Base-by-base conservation (phyloP, 2,888 invertebrate species). In the Eupithecia exiguata region DNA sequence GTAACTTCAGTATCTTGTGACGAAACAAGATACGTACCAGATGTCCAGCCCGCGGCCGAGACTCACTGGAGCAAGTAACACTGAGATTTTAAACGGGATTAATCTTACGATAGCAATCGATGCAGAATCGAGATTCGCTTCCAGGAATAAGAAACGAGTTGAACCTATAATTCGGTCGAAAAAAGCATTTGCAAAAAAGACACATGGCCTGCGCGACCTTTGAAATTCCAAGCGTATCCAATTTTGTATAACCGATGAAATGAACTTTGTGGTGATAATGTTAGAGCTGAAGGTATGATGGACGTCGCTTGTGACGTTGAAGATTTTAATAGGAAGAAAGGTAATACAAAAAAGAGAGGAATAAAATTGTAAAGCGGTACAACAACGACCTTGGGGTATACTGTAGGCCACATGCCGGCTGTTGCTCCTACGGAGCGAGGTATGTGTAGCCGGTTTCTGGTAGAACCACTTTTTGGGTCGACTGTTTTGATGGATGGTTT, bases 371-470 rank as follows among this genome's bases (percentile, higher is more conserved):
- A 84, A 90, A 92, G 92, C 91, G 92, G 91, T 92, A 92, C 90
- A 86, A 86, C 81, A 87, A 89, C 93, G 93, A 91, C 93, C 93
- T 93, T 93, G 94, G 90, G 89, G 88, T 86, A 85, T 90, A 91
- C 88, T 92, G 92, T 92, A 94, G 93, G 93, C 94, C 94, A 88
- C 89, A 87, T 86, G 86, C 88, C 91, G 93, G 93, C 88, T 91
- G 87, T 89, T 89, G 90, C 87, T 86, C 89, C 84, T 84, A 75
- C 79, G 79, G 82, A 76, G 83, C 77, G 81, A 77, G 85, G 86
- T 82, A 85, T 84, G 84, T 82, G 78, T 74, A 87, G 88, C 91
- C 91, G 89, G 91, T 92, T 91, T 83, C 82, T 90, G 91, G 89
- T 90, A 82, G 84, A 84, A 86, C 85, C 80, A 82, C 87, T 79